Percentiles rank a stretch among this genome's conserved stretches.
These are phyloP conservation scores for Hassar affinis DNA, from an alignment of 2,113 vertebrate species.

Conservation along the genomic window DNA sequence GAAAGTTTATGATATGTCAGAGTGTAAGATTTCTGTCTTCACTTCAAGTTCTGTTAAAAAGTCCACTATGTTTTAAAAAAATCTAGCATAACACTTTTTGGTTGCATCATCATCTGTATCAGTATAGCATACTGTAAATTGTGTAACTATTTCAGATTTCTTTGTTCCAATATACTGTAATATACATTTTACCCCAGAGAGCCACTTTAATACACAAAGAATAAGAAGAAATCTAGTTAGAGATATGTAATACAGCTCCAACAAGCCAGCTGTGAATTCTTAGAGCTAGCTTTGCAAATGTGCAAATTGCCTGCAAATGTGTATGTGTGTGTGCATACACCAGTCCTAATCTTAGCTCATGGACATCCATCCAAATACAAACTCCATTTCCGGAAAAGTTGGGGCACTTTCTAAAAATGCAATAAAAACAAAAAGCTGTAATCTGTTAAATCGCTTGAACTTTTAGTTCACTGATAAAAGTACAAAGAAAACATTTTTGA, in stretches of 20 bases:
- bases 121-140: not conserved
- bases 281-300: not conserved
- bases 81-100: not conserved
- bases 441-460: too few species aligned
- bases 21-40: not conserved
- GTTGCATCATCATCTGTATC: not conserved
- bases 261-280: not conserved
- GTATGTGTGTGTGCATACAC: not conserved
- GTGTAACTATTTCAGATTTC: not conserved
- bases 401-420: too few species aligned
- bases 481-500: too few species aligned
- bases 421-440: too few species aligned
- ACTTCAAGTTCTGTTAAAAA: not conserved
- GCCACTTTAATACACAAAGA: not conserved
- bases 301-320: not conserved
- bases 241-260: not conserved
- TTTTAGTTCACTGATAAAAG: too few species aligned
- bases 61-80: not conserved
- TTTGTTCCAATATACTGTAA: not conserved
- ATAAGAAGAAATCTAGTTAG: not conserved
- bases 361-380: not conserved
- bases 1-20: not conserved
- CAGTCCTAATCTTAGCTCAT: not conserved
- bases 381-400: too few species aligned
- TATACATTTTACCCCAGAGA: not conserved